phyloP scores from a whole-genome alignment of 2,113 vertebrate species.

The Siniperca knerii region DNA sequence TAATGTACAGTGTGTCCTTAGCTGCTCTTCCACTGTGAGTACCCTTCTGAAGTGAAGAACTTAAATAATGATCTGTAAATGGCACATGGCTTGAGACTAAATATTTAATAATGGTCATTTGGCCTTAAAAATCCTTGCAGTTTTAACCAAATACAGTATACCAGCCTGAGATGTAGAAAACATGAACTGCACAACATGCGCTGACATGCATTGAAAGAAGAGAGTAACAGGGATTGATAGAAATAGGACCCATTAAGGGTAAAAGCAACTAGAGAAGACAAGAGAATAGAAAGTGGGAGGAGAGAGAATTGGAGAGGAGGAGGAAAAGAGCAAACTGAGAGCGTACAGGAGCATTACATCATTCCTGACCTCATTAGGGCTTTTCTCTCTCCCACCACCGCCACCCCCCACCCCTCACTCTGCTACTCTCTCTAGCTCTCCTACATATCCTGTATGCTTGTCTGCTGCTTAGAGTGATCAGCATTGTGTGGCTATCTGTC shows the following conservation, averaged over 20 bases:
- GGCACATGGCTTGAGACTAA: neutral
- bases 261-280: constrained; percentile 69
- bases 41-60: neutral
- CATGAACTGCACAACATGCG: constrained; percentile 39
- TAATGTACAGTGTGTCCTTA: neutral
- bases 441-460: constrained; percentile 53
- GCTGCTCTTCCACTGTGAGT: neutral
- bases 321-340: constrained; percentile 75
- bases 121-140: neutral
- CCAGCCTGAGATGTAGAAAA: constrained; percentile 9
- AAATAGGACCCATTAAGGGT: constrained; percentile 74
- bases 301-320: constrained; percentile 69
- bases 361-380: constrained; percentile 86
- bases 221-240: constrained; percentile 66
- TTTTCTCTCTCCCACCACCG: constrained; percentile 71
- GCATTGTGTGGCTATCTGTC: constrained; percentile 3
- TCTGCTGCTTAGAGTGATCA: constrained; percentile 21
- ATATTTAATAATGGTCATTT: constrained; percentile 22
- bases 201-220: constrained; percentile 33
- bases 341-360: constrained; percentile 82
- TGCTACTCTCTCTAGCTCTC: constrained; percentile 56
- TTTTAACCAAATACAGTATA: neutral
- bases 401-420: constrained; percentile 37
- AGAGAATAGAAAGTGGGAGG: constrained; percentile 76
- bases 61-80: constrained; percentile 12